phyloP scores from a whole-genome alignment of 2,113 vertebrate species.

The Chionis minor region DNA sequence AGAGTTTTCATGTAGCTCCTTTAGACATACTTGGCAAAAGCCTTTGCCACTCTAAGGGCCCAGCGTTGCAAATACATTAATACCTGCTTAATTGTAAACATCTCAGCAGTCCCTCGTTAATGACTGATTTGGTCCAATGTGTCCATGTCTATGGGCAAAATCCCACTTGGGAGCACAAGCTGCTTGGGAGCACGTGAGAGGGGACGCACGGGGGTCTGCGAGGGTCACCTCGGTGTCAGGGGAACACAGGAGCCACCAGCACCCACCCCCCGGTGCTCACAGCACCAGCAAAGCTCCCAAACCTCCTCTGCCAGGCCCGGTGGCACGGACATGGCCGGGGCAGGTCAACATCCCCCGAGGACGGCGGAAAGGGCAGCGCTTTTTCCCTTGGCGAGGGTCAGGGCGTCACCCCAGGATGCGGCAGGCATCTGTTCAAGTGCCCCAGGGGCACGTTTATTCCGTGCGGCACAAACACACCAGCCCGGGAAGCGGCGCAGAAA shows the following conservation, averaged over 20 bases:
- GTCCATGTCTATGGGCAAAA: background rate
- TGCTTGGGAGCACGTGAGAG: background rate
- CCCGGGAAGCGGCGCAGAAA: background rate
- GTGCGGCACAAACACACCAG: background rate
- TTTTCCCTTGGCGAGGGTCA: background rate
- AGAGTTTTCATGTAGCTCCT: background rate
- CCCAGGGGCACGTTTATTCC: background rate
- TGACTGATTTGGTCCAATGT: background rate
- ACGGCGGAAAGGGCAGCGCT: background rate
- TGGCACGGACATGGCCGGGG: fast-evolving
- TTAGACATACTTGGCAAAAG: background rate
- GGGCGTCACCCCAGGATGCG: background rate
- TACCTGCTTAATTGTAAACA: background rate
- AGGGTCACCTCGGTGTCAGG: background rate
- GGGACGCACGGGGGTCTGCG: background rate
- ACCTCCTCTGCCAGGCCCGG: background rate
- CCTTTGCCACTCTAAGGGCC: background rate
- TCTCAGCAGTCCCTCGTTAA: background rate
- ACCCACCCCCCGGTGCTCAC: background rate
- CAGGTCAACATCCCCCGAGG: fast-evolving
- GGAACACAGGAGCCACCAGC: background rate
- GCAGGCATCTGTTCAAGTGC: background rate
- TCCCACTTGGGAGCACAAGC: background rate
- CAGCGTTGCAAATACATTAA: background rate
- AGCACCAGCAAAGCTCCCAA: background rate